Evolutionary conservation across 2,888 invertebrate species (phyloP).

Genomic region (Sisyra terminalis): DNA sequence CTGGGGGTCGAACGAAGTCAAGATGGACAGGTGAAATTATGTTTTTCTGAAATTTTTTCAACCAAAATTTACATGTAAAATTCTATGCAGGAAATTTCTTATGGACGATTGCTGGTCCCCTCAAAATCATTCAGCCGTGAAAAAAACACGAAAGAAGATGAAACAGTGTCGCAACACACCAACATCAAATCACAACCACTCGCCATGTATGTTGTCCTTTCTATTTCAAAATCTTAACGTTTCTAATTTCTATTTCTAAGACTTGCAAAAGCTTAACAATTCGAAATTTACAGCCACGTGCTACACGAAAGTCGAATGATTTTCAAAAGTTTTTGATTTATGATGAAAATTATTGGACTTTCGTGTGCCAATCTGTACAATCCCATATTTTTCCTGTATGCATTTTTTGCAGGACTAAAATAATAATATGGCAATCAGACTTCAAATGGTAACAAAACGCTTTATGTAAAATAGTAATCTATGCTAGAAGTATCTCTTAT

Average conservation of each 20-base stretch:
- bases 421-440: conserved; percentile 71
- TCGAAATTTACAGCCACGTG: no score
- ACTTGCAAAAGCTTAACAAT: no score
- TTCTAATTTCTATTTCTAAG: no score
- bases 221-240: no score
- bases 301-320: no score
- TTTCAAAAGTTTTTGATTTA: no score
- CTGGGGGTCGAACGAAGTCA: conserved; percentile 59
- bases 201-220: no score
- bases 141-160: conserved; percentile 23
- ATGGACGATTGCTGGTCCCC: conserved; percentile 68
- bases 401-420: conserved; percentile 67
- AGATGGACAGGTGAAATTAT: conserved; percentile 68
- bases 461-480: conserved; percentile 6
- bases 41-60: conserved; percentile 11
- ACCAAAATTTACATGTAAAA: no score
- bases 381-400: no score
- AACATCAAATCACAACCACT: conserved; percentile 16
- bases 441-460: conserved; percentile 57
- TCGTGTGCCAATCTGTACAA: no score
- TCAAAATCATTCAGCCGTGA: conserved; percentile 39
- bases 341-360: no score
- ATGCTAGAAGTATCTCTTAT: no score
- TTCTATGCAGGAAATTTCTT: conserved; percentile 83
- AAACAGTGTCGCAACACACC: conserved; percentile 10